These are phyloP conservation scores for Adineta ricciae DNA, from an alignment of 2,888 invertebrate genomes.

Conservation along the genomic window DNA sequence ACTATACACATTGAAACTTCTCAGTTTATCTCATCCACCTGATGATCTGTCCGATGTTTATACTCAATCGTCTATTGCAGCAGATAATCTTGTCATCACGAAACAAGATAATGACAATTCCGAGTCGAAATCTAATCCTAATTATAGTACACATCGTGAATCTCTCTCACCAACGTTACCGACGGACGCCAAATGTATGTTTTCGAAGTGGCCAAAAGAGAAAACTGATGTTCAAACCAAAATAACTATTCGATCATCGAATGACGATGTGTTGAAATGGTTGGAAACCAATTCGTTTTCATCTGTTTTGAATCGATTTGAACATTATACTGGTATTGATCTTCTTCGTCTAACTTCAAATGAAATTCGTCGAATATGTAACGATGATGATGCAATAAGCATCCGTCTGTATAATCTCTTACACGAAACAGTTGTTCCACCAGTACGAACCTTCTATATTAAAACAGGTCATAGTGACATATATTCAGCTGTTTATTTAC, in stretches of 20 bases:
- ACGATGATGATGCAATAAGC: neutral
- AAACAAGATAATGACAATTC: neutral
- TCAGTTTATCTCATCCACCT: neutral
- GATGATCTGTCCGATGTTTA: slow-evolving; percentile 10
- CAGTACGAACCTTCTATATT: neutral
- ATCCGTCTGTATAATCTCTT: neutral
- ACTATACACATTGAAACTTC: neutral
- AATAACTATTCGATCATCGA: neutral
- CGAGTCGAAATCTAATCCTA: neutral
- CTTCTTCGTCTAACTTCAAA: neutral
- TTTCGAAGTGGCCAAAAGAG: neutral
- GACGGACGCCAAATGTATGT: neutral
- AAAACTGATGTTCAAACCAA: neutral
- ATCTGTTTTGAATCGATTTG: neutral
- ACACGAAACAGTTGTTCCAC: neutral
- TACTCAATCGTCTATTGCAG: neutral
- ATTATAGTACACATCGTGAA: too few relatives aligned
- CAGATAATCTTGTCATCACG: neutral
- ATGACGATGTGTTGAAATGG: neutral
- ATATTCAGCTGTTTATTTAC: neutral
- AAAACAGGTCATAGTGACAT: neutral
- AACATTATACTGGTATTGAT: slow-evolving; percentile 6
- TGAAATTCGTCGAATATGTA: neutral
- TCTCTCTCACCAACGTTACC: neutral
- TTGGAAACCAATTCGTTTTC: neutral